phyloP scores from a whole-genome alignment of 2,113 vertebrate species.

The Ammodytes dubius region DNA sequence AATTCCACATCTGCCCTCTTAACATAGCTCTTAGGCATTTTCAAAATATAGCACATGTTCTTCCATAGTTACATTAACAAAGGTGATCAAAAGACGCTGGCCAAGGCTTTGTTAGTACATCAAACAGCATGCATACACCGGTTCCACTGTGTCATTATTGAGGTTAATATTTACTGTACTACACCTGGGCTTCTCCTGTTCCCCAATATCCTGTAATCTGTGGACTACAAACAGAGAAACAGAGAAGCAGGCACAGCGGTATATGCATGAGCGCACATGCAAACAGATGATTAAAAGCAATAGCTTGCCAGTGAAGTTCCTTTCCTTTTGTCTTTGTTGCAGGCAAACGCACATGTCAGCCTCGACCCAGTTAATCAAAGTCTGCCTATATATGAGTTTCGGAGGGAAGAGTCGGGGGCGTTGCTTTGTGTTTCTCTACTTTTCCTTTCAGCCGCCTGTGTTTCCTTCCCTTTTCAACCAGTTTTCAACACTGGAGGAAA shows the following conservation, averaged over 20 bases:
- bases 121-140: slow-evolving; percentile 51
- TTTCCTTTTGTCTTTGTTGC: slow-evolving; percentile 53
- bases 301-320: slow-evolving; percentile 44
- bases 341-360: slow-evolving; percentile 60
- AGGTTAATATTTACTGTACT: slow-evolving; percentile 70
- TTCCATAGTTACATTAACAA: slow-evolving; percentile 53
- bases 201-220: slow-evolving; percentile 50
- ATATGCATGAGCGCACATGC: slow-evolving; percentile 41
- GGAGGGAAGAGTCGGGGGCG: slow-evolving; percentile 58
- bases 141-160: slow-evolving; percentile 63
- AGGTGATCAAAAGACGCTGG: slow-evolving; percentile 67
- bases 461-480: slow-evolving; percentile 51
- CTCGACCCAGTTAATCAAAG: slow-evolving; percentile 78
- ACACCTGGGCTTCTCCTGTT: slow-evolving; percentile 46
- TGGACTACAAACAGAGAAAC: slow-evolving; percentile 40
- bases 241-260: slow-evolving; percentile 25
- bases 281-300: slow-evolving; percentile 71
- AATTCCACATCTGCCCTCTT: slow-evolving; percentile 28
- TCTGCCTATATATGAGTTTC: slow-evolving; percentile 53
- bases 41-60: slow-evolving; percentile 32
- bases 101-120: slow-evolving; percentile 59
- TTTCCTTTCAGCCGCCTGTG: slow-evolving; percentile 60
- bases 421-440: slow-evolving; percentile 63
- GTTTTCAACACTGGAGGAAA: slow-evolving; percentile 46
- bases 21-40: background rate